Evolutionary conservation across 1,140 invertebrate species (phyloP).

Genomic region (Ceratosolen fusciceps): DNA sequence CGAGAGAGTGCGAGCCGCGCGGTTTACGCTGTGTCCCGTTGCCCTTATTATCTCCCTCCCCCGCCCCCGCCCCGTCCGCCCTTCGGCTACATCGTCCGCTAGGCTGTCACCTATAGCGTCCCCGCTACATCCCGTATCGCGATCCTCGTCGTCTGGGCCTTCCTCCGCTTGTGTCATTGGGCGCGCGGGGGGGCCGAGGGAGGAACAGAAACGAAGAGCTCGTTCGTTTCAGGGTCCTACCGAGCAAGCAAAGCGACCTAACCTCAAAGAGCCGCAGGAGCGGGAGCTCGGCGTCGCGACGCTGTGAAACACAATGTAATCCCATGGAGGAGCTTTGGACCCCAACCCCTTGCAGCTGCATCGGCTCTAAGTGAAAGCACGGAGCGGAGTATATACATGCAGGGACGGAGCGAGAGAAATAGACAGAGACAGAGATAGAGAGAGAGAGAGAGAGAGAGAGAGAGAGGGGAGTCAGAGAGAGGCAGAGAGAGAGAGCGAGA

Average conservation of each 20-base stretch:
- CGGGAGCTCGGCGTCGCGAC: too few relatives aligned
- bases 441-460: background rate
- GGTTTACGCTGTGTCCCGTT: background rate
- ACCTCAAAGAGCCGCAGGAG: slow-evolving; percentile 25
- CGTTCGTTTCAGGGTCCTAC: too few relatives aligned
- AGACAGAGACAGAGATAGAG: too few relatives aligned
- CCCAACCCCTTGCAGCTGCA: background rate
- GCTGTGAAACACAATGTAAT: slow-evolving; percentile 1
- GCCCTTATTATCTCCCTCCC: background rate
- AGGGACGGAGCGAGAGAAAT: too few relatives aligned
- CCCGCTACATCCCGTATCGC: too few relatives aligned
- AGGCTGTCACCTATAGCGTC: too few relatives aligned
- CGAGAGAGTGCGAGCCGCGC: background rate
- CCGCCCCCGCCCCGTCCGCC: background rate
- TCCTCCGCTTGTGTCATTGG: background rate
- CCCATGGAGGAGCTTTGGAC: background rate
- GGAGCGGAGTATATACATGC: too few relatives aligned
- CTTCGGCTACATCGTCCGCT: too few relatives aligned
- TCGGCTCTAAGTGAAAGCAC: background rate
- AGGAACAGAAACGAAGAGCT: background rate
- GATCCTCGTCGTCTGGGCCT: background rate
- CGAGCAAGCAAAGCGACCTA: slow-evolving; percentile 33
- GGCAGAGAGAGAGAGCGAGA: background rate
- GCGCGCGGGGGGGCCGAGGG: background rate
- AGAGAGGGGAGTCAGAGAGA: slow-evolving; percentile 2